Conservation (phyloP, 1,140 invertebrate species). For the Neelides sp. region DNA sequence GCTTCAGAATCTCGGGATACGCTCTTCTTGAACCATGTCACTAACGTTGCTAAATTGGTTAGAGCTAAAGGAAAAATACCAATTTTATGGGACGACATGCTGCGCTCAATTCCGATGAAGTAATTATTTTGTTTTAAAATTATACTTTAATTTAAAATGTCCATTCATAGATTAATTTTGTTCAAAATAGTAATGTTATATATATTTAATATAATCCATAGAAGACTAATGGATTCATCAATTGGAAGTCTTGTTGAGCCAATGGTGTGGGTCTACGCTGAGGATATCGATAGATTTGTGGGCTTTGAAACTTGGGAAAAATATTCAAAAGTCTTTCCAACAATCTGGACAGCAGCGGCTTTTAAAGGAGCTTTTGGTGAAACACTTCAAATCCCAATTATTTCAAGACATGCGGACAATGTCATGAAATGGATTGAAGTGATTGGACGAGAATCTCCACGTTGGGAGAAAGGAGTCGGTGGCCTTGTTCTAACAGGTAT, state of each 20-base stretch:
- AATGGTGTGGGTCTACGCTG: slow-evolving; percentile 71
- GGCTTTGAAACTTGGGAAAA: slow-evolving; percentile 56
- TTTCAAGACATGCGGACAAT: slow-evolving; percentile 54
- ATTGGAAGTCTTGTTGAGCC: slow-evolving; percentile 64
- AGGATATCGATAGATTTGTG: slow-evolving; percentile 47
- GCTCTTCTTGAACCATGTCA: slow-evolving; percentile 43
- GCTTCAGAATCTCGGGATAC: slow-evolving; percentile 40
- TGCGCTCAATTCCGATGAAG: slow-evolving; percentile 48
- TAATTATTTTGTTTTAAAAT: slow-evolving; percentile 9
- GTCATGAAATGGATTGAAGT: slow-evolving; percentile 58
- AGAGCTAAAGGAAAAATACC: slow-evolving; percentile 37
- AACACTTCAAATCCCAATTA: slow-evolving; percentile 50
- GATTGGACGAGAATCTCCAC: slow-evolving; percentile 42
- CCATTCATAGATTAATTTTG: too few species aligned
- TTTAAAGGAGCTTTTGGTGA: slow-evolving; percentile 81
- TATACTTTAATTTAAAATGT: too few species aligned
- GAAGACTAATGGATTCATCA: slow-evolving; percentile 45
- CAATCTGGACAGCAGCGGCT: slow-evolving; percentile 83
- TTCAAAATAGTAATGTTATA: too few species aligned
- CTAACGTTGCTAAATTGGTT: slow-evolving; percentile 38
- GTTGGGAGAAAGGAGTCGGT: slow-evolving; percentile 46
- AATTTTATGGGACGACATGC: slow-evolving; percentile 93
- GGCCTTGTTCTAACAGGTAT: slow-evolving; percentile 36
- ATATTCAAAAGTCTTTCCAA: slow-evolving; percentile 65
- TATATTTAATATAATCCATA: slow-evolving; percentile 5